Conservation (phyloP, 2,888 invertebrate species). For the Baronia brevicornis region DNA sequence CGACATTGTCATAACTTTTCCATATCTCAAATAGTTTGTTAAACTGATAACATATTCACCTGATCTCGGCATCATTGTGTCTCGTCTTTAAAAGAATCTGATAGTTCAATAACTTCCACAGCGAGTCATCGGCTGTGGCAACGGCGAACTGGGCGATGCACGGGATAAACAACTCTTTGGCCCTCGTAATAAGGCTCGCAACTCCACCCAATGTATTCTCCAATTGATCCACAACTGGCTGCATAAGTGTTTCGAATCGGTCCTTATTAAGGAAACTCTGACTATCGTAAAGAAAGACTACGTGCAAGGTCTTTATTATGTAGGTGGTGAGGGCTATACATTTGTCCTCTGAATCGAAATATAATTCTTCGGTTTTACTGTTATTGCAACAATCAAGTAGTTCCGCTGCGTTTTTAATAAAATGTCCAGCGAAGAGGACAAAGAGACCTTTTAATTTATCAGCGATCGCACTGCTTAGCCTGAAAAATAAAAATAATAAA, state of each 20-base stretch:
- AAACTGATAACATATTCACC: conserved; percentile 33
- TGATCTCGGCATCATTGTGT: conserved; percentile 82
- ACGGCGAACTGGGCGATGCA: conserved; percentile 89
- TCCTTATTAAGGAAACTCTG: conserved; percentile 90
- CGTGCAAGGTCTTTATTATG: conserved; percentile 83
- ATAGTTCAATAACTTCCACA: conserved; percentile 94
- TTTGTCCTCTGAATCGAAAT: conserved; percentile 73
- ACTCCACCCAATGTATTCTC: conserved; percentile 83
- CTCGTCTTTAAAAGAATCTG: conserved; percentile 92
- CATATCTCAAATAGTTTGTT: too few species aligned
- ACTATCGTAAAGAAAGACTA: conserved; percentile 88
- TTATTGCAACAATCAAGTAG: conserved; percentile 82
- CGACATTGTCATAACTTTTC: too few species aligned
- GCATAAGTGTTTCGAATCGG: conserved; percentile 88
- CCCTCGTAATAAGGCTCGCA: conserved; percentile 75
- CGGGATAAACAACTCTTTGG: conserved; percentile 79
- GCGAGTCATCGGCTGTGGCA: conserved; percentile 87
- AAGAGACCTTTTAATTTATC: conserved; percentile 90
- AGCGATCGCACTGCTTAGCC: conserved; percentile 85
- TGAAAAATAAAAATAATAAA: conserved; percentile 44
- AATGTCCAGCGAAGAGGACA: conserved; percentile 90
- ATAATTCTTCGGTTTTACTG: conserved; percentile 68
- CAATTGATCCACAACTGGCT: conserved; percentile 91
- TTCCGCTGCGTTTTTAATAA: conserved; percentile 86
- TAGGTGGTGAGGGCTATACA: conserved; percentile 79